Percentiles rank a stretch among this genome's conserved stretches.
These are phyloP conservation scores for Chaitophorus viminalis DNA, from an alignment of 2,888 invertebrate genomes.

Conservation along the genomic window DNA sequence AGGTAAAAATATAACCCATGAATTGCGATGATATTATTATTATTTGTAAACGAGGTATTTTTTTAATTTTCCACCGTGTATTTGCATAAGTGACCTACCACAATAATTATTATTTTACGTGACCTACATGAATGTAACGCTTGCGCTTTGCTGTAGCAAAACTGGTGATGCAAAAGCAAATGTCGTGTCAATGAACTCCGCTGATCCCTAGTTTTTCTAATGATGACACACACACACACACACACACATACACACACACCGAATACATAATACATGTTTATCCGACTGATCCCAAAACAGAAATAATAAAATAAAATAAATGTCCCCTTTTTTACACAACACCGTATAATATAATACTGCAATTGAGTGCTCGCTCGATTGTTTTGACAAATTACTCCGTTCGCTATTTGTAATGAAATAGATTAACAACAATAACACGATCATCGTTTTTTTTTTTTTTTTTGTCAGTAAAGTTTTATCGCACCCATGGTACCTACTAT, in stretches of 20 bases:
- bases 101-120: conserved; percentile 42
- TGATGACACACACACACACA: too few relatives aligned
- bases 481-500: too few relatives aligned
- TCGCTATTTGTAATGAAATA: background rate
- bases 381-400: background rate
- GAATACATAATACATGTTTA: background rate
- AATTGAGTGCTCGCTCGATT: background rate
- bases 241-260: too few relatives aligned
- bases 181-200: conserved; percentile 19
- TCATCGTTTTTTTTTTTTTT: too few relatives aligned
- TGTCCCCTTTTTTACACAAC: background rate
- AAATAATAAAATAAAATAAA: background rate
- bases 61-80: background rate
- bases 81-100: conserved; percentile 48
- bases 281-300: conserved; percentile 13
- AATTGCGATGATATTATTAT: conserved; percentile 2
- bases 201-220: background rate
- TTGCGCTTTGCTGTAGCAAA: conserved; percentile 26
- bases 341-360: background rate
- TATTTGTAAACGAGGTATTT: background rate
- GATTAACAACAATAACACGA: too few relatives aligned
- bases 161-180: background rate
- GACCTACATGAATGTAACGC: conserved; percentile 42
- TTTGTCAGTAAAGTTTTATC: too few relatives aligned
- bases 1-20: background rate